Evolutionary conservation across 2,888 invertebrate genomes (phyloP).

Genomic region (Asteroscopus sphinx): DNA sequence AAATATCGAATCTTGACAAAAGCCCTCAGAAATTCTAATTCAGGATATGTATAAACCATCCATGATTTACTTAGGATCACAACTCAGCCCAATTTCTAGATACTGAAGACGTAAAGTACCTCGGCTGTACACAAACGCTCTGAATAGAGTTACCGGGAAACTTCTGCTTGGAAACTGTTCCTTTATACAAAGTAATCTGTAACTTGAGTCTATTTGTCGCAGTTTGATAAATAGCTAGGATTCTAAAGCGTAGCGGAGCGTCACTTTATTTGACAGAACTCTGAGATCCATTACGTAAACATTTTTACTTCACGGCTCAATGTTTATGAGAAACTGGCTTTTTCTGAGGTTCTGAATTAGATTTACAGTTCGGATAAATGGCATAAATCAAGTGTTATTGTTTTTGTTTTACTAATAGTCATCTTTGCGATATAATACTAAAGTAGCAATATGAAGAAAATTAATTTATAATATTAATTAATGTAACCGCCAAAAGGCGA

Average conservation of each 20-base stretch:
- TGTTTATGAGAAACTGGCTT: neutral
- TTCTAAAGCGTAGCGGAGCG: neutral
- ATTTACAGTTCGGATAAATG: neutral
- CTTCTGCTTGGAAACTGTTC: constrained; percentile 4
- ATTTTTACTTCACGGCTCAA: neutral
- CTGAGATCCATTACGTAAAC: constrained; percentile 9
- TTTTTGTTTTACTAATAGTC: no score
- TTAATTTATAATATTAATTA: no score
- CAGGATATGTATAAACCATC: neutral
- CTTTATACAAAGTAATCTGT: constrained; percentile 30
- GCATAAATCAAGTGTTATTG: no score
- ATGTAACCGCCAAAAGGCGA: no score
- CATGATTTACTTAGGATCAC: constrained; percentile 2
- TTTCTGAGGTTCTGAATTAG: neutral
- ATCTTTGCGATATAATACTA: no score
- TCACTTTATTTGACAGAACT: constrained; percentile 13
- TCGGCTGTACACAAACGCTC: constrained; percentile 5
- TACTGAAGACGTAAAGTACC: neutral
- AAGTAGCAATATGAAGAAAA: no score
- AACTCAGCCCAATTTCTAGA: constrained; percentile 2
- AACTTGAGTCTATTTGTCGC: constrained; percentile 14
- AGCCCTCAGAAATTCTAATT: no score
- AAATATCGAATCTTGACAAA: no score
- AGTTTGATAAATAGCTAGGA: constrained; percentile 25
- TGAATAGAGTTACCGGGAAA: constrained; percentile 18